Base-by-base conservation (phyloP, 1,140 invertebrate species). In the Diorhabda elongata region DNA sequence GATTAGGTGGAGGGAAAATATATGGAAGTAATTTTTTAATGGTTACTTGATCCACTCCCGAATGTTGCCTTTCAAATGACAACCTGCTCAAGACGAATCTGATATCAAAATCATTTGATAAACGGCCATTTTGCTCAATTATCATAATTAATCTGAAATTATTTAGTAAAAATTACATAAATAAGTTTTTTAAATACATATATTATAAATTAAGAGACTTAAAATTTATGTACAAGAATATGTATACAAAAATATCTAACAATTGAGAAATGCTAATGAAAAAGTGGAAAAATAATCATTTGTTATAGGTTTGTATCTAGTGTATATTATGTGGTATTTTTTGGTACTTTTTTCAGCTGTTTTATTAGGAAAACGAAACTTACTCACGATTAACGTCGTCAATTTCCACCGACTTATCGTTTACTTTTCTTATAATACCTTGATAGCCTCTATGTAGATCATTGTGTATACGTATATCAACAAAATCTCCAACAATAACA, bases 401-500 rank as follows among this genome's bases (percentile, higher is more conserved):
- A 52, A 79, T 78, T 41, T 69, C 65, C 26, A 80, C 71, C 6
- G 63, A 69, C 66, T 69, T 71, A 61, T 78, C 74, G 44, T 69
- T 70, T 6, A 80, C 73, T 43, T 5, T 52, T 43, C 58, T 63
- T 11, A 80, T 73, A 2, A 75, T 61, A 41, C 77, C 78, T 64
- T 70, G 64, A 58, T 78, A 80, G 6, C 65, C 73, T 0, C 64
- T 76, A 47, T 76, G 74, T 26, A 26, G 26, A 61, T 78, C 77
- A 4, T 68, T 65, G n/a, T 73, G 71, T 3, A 77, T 7, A n/a
- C 76, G 64, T 7, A 80, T 64, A 7, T 69, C 63, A 8, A 80
- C 72, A 7, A 72, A 42, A 71, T 80, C 79, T 11, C 79, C 79
- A 41, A 45, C 68, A 43, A 80, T 59, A 2, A 80, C 64, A 2